A percentile compares a stretch with the other conserved stretches of the same genome.
Conservation (phyloP, 2,113 vertebrate genomes). For the Phycodurus eques region DNA sequence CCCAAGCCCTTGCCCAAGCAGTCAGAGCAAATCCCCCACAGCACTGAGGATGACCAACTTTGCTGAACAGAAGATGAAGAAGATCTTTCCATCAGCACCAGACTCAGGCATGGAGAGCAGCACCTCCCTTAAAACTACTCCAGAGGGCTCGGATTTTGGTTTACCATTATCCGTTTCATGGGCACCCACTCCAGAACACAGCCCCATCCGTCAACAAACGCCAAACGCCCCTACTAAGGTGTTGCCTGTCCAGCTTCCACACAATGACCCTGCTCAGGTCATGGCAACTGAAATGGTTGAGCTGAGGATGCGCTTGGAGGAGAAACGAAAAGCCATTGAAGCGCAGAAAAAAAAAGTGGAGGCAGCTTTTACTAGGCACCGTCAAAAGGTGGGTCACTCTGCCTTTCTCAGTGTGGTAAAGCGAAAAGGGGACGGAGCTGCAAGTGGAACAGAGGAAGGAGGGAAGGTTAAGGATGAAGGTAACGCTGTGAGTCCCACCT, state of each 20-base stretch:
- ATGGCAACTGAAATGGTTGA: constrained; percentile 96
- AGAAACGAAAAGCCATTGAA: constrained; percentile 95
- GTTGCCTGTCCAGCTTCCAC: constrained; percentile 49
- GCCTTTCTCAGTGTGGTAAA: constrained; percentile 94
- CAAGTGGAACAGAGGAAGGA: constrained; percentile 79
- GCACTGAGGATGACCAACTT: constrained; percentile 93
- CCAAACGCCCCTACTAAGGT: constrained; percentile 17
- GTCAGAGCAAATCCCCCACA: constrained; percentile 83
- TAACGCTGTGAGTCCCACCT: constrained; percentile 45
- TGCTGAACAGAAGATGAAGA: constrained; percentile 92
- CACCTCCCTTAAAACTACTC: constrained; percentile 90
- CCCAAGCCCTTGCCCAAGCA: constrained; percentile 86
- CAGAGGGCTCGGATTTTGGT: constrained; percentile 88
- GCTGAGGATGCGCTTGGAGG: constrained; percentile 91
- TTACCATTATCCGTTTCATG: constrained; percentile 87
- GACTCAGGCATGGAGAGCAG: constrained; percentile 74
- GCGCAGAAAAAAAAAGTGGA: constrained; percentile 98
- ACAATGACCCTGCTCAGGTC: constrained; percentile 86
- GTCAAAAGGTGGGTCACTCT: constrained; percentile 93
- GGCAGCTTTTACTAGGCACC: constrained; percentile 88
- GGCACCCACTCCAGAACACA: constrained; percentile 85
- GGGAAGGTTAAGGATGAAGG: constrained; percentile 68
- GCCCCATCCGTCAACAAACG: constrained; percentile 70
- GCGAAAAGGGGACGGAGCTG: constrained; percentile 84
- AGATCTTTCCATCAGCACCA: constrained; percentile 81